A percentile compares a stretch with the other conserved stretches of the same genome.
These are phyloP conservation scores for Stomorhina lunata DNA, from an alignment of 2,888 invertebrate genomes.

Conservation along the genomic window DNA sequence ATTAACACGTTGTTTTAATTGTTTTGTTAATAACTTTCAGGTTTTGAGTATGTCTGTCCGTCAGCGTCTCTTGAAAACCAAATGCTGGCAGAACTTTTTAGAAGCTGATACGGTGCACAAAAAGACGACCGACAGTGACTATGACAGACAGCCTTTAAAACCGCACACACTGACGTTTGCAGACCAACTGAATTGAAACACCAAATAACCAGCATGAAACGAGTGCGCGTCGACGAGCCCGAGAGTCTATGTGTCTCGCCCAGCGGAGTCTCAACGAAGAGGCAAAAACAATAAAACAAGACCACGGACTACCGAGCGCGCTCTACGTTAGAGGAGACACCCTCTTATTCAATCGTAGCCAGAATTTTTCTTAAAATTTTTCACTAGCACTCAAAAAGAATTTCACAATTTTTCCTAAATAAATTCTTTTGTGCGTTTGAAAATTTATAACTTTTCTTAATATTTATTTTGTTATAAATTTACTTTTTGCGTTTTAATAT, in stretches of 20 bases:
- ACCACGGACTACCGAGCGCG: conserved; percentile 58
- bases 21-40: conserved; percentile 30
- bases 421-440: background rate
- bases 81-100: conserved; percentile 26
- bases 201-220: conserved; percentile 58
- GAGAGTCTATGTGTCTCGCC: conserved; percentile 60
- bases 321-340: conserved; percentile 63
- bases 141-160: conserved; percentile 50
- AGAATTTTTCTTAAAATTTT: conserved; percentile 52
- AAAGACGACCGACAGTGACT: conserved; percentile 14
- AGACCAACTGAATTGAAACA: conserved; percentile 64
- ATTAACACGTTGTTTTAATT: conserved; percentile 54
- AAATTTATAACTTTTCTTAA: background rate
- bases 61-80: conserved; percentile 23
- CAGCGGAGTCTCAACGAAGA: conserved; percentile 68
- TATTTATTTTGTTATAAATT: conserved; percentile 12
- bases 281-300: conserved; percentile 56
- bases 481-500: conserved; percentile 46
- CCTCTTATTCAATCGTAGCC: conserved; percentile 63
- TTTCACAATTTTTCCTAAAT: conserved; percentile 54
- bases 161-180: conserved; percentile 63
- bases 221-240: conserved; percentile 63
- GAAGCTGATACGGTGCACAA: conserved; percentile 23
- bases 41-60: conserved; percentile 32
- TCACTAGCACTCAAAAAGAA: conserved; percentile 37